A percentile compares a stretch with the other conserved stretches of the same genome.
Conservation (phyloP, 2,113 vertebrate species). For the Ceyx margarethae region DNA sequence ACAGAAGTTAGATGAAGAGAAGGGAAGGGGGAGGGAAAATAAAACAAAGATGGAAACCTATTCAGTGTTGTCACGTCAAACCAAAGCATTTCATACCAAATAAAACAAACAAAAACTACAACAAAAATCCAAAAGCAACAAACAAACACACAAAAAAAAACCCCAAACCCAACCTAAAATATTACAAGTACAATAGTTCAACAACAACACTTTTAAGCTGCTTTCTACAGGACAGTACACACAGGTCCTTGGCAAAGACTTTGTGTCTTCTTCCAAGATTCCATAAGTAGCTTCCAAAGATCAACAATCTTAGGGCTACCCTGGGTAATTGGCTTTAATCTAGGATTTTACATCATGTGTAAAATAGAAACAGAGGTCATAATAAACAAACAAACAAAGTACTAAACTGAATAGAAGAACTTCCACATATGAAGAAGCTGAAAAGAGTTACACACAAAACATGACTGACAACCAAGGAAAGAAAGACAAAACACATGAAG, state of each 20-base stretch:
- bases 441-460: background rate
- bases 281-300: background rate
- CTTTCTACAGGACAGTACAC: background rate
- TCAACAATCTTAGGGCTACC: rapidly evolving
- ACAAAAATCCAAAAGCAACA: no score
- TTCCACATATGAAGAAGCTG: background rate
- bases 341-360: background rate
- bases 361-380: background rate
- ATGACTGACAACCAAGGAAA: background rate
- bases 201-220: background rate
- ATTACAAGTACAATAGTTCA: background rate
- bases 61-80: background rate
- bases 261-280: background rate
- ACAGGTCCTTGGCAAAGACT: background rate
- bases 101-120: no score
- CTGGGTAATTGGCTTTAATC: background rate
- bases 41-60: background rate
- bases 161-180: background rate
- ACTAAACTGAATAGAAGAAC: background rate
- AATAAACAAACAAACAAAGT: background rate
- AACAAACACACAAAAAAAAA: no score
- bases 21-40: background rate
- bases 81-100: background rate
- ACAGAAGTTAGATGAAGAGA: background rate
- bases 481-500: background rate